Base-by-base conservation (phyloP, 2,888 invertebrate genomes). In the Andrena camellia region DNA sequence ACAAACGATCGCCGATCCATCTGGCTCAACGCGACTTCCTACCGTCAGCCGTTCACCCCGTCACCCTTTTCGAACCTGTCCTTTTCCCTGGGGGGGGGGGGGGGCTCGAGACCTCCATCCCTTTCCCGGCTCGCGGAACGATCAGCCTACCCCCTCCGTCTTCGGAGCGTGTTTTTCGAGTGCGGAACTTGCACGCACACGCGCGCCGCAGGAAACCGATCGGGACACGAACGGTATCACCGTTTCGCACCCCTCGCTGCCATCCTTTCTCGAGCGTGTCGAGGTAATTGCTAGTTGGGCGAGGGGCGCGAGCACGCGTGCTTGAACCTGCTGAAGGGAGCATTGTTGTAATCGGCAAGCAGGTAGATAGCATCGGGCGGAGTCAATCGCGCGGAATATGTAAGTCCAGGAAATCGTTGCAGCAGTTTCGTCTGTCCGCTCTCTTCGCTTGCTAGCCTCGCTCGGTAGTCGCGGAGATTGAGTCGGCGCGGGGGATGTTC, bases 1-100 rank as follows among this genome's bases (percentile, higher is more conserved):
- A 94, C 92, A 94, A 94, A 93, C 93, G 93, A 93, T 94, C 91
- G 91, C 88, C 94, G 91, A 94, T 94, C 93, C 92, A 93, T 94
- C 94, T 93, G 92, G 93, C 93, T 93, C 94, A 93, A 90, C 90
- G 89, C 85, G 88, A 90, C 88, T 90, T 75, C 87, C 69, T 86
- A 86, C 78, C 87, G 69, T 86, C 84, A 85, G 71, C 73, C 83
- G 66, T 84, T 76, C 81, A 64, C 60, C 64, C 87, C 79, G 74
- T 75, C 23, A 23, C 31, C 62, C 78, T 33, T 78, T 17, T 67
- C 60, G 52, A 80, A 75, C 70, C 82, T 83, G 78, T 79, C 85
- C 81, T 76, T 77, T 68, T 78, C 76, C 33, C 83, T 54, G 35
- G 52, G 42, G 42, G 35, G 35, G 10, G 26, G 2, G 10, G 13